Base-by-base conservation (phyloP, 2,888 invertebrate genomes). In the Leptopilina drosophilae region DNA sequence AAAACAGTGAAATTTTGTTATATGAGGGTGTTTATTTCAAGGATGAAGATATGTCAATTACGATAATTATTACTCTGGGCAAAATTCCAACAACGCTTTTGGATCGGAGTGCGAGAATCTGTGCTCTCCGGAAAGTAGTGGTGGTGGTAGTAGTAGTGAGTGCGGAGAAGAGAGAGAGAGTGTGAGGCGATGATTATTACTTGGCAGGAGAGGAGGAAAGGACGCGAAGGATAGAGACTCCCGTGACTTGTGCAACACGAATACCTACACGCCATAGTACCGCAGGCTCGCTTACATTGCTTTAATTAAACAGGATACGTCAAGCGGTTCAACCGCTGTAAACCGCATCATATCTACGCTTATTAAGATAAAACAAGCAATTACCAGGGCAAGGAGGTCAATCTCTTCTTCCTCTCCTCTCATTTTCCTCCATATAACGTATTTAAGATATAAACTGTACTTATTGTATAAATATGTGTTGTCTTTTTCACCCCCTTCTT, bases 311-410 rank as follows among this genome's bases (percentile, higher is more conserved):
- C 73, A 73, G 73, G 56, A 56, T 73, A 73, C 73, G 40, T 73
- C 56, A 73, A 40, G 59, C 80, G 62, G 62, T 79, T 66, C 42
- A 73, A 84, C 83, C 81, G 81, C 80, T 81, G 83, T 82, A 85
- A 86, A 83, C 83, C 82, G 80, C 80, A 82, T 82, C 82, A 82
- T 84, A 83, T 82, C 76, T 78, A 78, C 84, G 83, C 84, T 87
- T 81, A 86, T 87, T 87, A 86, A 87, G 86, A 87, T 85, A 85
- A 87, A 87, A 87, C 87, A 87, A 88, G 87, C 83, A 83, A 82
- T 83, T 82, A 67, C 78, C 62, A 76, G 77, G 64, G 62, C 78
- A 82, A 80, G 69, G 77, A 79, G 79, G 80, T 82, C 81, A 81
- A 80, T 80, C 64, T 64, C 81, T 64, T 77, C 80, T 81, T 81